These are phyloP conservation scores for Gerris buenoi DNA, from an alignment of 1,140 invertebrate species.

Conservation along the genomic window DNA sequence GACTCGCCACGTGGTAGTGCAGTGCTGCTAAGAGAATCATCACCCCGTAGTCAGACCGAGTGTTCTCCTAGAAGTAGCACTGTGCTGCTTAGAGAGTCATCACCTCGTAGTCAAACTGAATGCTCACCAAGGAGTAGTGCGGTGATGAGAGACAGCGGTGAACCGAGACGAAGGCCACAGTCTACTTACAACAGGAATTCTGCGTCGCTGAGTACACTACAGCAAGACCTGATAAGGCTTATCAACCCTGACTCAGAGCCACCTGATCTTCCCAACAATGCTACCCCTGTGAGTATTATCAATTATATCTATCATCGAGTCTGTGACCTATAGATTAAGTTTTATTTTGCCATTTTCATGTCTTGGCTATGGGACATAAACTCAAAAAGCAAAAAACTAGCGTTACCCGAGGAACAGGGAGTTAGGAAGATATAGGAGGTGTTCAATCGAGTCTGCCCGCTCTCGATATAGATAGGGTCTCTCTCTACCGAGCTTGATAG, in stretches of 20 bases:
- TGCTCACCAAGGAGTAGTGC: constrained; percentile 26
- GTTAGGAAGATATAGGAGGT: too few relatives aligned
- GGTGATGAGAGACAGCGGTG: constrained; percentile 33
- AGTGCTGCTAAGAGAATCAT: neutral
- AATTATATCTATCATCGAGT: too few relatives aligned
- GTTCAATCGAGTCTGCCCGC: too few relatives aligned
- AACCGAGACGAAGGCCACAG: constrained; percentile 32
- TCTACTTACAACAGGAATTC: constrained; percentile 36
- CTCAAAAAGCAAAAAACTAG: too few relatives aligned
- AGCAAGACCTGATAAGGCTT: constrained; percentile 76
- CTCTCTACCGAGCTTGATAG: too few relatives aligned
- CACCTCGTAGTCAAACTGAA: neutral
- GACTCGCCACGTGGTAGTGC: neutral
- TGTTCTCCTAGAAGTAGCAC: neutral
- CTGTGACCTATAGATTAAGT: too few relatives aligned
- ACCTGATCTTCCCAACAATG: too few relatives aligned
- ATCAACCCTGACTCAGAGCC: constrained; percentile 67
- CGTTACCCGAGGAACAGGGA: too few relatives aligned
- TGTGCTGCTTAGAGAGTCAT: neutral
- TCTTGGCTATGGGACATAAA: too few relatives aligned
- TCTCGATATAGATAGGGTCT: too few relatives aligned
- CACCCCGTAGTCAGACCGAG: neutral
- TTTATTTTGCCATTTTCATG: too few relatives aligned
- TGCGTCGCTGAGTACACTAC: constrained; percentile 52
- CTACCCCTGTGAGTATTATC: too few relatives aligned